phyloP scores from a whole-genome alignment of 1,140 invertebrate genomes.

The Hetaerina americana region DNA sequence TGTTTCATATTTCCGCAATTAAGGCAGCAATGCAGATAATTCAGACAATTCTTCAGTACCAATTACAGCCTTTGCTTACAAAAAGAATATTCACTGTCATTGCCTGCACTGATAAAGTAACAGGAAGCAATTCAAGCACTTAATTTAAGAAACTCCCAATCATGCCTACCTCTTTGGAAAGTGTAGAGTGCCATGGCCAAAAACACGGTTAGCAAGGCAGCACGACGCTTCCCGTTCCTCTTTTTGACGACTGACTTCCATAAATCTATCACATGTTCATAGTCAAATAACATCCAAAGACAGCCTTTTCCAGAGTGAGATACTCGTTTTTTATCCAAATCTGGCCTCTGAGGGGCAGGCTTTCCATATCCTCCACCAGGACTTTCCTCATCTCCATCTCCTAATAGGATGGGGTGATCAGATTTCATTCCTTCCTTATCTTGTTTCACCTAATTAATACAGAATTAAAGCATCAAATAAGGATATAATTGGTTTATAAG shows the following conservation, averaged over 20 bases:
- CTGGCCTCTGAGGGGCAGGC: not conserved
- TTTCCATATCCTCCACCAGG: not conserved
- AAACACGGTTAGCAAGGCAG: conserved; percentile 49
- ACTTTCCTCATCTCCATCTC: not conserved
- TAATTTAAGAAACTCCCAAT: not conserved
- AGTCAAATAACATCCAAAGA: conserved; percentile 54
- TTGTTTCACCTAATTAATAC: not conserved
- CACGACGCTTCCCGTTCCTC: conserved; percentile 36
- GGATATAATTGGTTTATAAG: no score
- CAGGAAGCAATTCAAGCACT: no score
- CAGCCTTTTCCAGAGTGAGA: not conserved
- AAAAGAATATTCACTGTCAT: no score
- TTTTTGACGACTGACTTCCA: conserved; percentile 39
- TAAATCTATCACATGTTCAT: conserved; percentile 45
- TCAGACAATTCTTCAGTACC: no score
- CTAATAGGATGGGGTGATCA: not conserved
- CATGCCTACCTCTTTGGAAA: conserved; percentile 46
- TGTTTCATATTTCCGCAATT: no score
- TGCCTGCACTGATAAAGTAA: no score
- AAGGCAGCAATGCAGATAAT: no score
- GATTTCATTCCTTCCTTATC: conserved; percentile 36
- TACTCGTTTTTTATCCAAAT: no score
- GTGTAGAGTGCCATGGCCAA: conserved; percentile 58
- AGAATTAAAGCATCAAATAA: no score
- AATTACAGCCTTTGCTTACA: no score